Evolutionary conservation across 1,140 invertebrate genomes (phyloP).

Genomic region (Eumeta japonica): DNA sequence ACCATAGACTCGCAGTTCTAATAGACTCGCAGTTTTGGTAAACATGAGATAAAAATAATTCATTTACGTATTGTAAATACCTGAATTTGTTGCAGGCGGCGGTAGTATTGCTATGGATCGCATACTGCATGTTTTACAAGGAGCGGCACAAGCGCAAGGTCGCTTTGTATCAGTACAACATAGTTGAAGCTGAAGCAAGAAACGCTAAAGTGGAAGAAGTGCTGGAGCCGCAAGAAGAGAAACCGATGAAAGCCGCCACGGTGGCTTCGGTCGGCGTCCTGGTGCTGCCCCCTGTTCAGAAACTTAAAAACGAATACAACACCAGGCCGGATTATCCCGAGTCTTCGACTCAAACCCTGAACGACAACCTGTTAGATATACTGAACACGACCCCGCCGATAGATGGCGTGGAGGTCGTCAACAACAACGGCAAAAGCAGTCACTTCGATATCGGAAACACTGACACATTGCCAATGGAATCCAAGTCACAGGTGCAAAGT

Average conservation of each 20-base stretch:
- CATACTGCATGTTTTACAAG: slow-evolving; percentile 45
- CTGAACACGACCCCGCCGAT: neutral
- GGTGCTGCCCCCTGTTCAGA: slow-evolving; percentile 33
- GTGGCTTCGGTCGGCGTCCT: slow-evolving; percentile 27
- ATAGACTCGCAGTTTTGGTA: no score
- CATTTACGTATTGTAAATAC: slow-evolving; percentile 1
- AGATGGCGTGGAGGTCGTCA: slow-evolving; percentile 31
- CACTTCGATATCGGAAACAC: no score
- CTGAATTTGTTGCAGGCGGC: slow-evolving; percentile 26
- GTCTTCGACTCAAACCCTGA: slow-evolving; percentile 14
- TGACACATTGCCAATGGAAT: neutral
- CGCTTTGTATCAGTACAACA: slow-evolving; percentile 37
- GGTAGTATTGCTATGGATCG: slow-evolving; percentile 32
- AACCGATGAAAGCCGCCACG: slow-evolving; percentile 3
- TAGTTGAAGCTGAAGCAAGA: slow-evolving; percentile 31
- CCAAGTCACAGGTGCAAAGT: neutral
- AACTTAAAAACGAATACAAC: slow-evolving; percentile 28
- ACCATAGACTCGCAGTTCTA: no score
- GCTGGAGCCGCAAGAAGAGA: slow-evolving; percentile 15
- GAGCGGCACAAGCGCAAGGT: slow-evolving; percentile 39
- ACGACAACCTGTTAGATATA: neutral
- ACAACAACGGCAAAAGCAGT: slow-evolving; percentile 20
- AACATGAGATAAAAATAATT: no score
- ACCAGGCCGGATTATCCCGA: slow-evolving; percentile 47
- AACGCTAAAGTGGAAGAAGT: slow-evolving; percentile 27